phyloP scores from a whole-genome alignment of 2,888 invertebrate species.

The Tricholauxania praeusta region DNA sequence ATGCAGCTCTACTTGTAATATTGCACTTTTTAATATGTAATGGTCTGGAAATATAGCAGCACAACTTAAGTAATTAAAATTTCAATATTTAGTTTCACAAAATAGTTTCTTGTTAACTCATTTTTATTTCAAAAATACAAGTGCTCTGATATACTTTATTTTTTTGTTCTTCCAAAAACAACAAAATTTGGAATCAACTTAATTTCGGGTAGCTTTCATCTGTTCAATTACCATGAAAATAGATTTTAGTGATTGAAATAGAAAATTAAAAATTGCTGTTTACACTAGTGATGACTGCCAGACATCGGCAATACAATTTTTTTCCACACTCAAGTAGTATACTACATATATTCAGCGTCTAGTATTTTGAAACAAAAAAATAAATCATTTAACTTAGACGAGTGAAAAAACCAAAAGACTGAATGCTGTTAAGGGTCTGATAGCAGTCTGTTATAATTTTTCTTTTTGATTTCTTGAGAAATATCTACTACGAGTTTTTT shows the following conservation, averaged over 20 bases:
- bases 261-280: slow-evolving; percentile 18
- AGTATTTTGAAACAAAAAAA: background rate
- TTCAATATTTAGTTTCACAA: no score
- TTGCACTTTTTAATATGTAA: no score
- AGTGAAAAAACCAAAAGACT: background rate
- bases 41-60: no score
- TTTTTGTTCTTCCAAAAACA: no score
- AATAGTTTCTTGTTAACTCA: no score
- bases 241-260: slow-evolving; percentile 10
- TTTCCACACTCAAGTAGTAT: background rate
- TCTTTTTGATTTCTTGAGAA: no score
- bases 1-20: no score
- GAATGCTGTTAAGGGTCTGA: background rate
- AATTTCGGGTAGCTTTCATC: background rate
- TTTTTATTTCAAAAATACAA: no score
- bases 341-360: background rate
- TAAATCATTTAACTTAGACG: background rate
- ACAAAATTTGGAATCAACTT: no score
- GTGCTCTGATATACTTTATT: no score
- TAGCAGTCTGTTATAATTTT: background rate
- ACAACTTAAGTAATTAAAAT: no score
- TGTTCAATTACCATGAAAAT: slow-evolving; percentile 15
- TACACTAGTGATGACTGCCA: slow-evolving; percentile 36
- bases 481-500: background rate
- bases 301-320: slow-evolving; percentile 2